phyloP scores from a whole-genome alignment of 2,113 vertebrate genomes.

The Leucosticte australis region DNA sequence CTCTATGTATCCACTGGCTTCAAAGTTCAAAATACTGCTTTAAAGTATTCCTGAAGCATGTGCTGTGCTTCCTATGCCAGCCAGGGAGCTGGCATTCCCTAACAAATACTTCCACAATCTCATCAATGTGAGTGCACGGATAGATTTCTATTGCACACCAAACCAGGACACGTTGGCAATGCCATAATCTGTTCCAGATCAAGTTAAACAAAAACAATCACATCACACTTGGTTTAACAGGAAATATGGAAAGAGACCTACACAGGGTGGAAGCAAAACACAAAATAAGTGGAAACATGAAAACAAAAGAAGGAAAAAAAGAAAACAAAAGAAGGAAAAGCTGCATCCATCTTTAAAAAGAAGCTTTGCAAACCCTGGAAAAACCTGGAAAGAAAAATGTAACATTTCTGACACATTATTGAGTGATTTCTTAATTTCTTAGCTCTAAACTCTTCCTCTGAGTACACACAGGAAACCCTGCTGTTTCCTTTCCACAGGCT shows the following conservation, averaged over 20 bases:
- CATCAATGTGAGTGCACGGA: accelerated
- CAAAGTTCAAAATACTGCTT: background rate
- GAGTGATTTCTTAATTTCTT: background rate
- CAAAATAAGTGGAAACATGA: background rate
- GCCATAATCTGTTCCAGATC: background rate
- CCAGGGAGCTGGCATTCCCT: background rate
- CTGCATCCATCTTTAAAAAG: background rate
- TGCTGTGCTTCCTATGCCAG: background rate
- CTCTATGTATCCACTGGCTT: background rate
- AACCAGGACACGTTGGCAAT: background rate
- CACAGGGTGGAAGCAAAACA: background rate
- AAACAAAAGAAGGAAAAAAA: background rate
- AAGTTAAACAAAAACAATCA: background rate
- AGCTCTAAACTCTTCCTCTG: background rate
- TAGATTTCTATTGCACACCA: background rate
- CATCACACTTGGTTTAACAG: background rate
- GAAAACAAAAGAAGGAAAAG: background rate
- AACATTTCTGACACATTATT: background rate
- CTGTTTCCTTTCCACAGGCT: background rate
- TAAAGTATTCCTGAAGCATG: background rate
- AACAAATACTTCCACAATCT: background rate
- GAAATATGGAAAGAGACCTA: background rate
- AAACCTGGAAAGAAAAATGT: background rate
- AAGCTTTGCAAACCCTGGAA: background rate
- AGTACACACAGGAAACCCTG: background rate